Base-by-base conservation (phyloP, 2,888 invertebrate species). In the Tethea ocularis region DNA sequence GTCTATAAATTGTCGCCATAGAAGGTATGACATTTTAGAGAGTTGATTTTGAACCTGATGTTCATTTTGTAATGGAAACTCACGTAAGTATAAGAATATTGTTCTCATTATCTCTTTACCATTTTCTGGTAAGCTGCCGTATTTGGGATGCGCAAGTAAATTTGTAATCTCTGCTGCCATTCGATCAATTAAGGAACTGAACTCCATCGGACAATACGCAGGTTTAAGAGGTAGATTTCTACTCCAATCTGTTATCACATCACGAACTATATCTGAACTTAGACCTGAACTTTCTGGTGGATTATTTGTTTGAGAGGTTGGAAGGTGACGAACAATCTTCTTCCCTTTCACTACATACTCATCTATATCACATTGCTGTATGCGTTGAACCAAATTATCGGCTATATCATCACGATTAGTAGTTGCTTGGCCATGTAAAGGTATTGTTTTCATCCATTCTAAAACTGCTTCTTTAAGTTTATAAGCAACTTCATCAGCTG, bases 371-470 rank as follows among this genome's bases (percentile, higher is more conserved):
- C 55, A 52, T 36, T 56, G 52, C 11, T 52, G 59, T 29, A 59
- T 57, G 11, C 20, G 26, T 41, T 56, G 56, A 20, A 59, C 29
- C 17, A 59, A 46, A 41, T 41, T 59, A 10, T 11, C 46, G 33
- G 56, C 46, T 22, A 41, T 52, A 52, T 57, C 52, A 29, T 57
- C 59, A 46, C 46, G 20, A 15, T 52, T 46, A 10, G 22, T 6
- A 29, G 41, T 53, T 64, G 58, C 69, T 58, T 15, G 52, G 22
- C 36, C 46, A 41, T 63, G 55, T 17, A 68, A 46, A 7, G 67
- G 68, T 13, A 74, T 15, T 57, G 63, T 69, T 56, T 67, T 63
- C n/a, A 74, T 51, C 70, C 72, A 72, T 20, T 68, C 55, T 23
- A 63, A 65, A 24, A 68, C 23, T 22, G 59, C 57, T 26, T 63